Evolutionary conservation across 2,888 invertebrate genomes (phyloP).

Genomic region (Eupsilia transversa): DNA sequence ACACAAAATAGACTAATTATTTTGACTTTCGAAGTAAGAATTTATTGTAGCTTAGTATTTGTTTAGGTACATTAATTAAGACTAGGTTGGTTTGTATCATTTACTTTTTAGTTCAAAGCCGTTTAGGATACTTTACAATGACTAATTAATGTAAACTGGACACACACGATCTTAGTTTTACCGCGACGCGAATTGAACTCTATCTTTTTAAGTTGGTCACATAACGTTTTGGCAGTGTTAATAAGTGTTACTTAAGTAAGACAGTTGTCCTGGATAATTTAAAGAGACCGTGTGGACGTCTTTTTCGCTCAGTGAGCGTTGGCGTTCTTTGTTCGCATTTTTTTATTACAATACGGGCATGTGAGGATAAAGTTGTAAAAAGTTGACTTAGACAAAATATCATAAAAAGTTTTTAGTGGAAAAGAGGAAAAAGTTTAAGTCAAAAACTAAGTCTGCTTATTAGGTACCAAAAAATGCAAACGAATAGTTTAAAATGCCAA

Average conservation of each 20-base stretch:
- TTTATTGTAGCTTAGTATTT: not conserved
- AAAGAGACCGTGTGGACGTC: not conserved
- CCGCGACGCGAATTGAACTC: not conserved
- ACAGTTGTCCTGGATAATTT: not conserved
- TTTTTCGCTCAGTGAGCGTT: too few relatives aligned
- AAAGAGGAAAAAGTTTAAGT: not conserved
- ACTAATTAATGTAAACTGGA: not conserved
- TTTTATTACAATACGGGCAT: not conserved
- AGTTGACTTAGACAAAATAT: not conserved
- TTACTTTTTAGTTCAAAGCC: not conserved
- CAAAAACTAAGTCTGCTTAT: not conserved
- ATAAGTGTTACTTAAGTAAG: not conserved
- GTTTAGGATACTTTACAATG: not conserved
- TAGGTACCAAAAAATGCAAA: not conserved
- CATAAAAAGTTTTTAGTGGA: not conserved
- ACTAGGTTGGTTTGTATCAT: not conserved
- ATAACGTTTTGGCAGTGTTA: constrained; percentile 3
- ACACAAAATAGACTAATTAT: not conserved
- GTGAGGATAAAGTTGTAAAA: not conserved
- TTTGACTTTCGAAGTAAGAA: not conserved
- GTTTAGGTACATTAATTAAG: not conserved
- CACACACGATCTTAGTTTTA: not conserved
- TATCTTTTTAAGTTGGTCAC: constrained; percentile 9
- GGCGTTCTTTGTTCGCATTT: not conserved
- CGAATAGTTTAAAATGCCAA: not conserved